Evolutionary conservation across 2,888 invertebrate species (phyloP).

Genomic region (Acleris holmiana): DNA sequence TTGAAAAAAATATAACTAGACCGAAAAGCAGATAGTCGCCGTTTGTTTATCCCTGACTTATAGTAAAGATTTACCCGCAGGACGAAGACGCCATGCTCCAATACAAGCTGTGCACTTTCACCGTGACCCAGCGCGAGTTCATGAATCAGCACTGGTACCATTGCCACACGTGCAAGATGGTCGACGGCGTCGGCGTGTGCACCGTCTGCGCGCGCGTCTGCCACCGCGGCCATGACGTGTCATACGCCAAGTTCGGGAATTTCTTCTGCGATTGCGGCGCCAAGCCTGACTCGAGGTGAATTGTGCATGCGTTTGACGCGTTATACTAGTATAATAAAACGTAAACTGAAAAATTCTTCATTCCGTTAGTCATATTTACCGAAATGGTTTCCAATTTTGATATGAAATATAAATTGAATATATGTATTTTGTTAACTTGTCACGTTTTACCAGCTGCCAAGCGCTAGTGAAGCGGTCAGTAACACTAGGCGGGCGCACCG

Average conservation of each 20-base stretch:
- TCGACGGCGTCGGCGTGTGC: slow-evolving; percentile 99
- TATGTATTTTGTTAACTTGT: not conserved
- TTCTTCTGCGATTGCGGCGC: slow-evolving; percentile 99
- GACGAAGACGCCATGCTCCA: slow-evolving; percentile 94
- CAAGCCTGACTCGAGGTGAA: slow-evolving; percentile 90
- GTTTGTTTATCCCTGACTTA: no score
- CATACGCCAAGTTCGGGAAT: slow-evolving; percentile 98
- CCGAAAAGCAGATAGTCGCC: no score
- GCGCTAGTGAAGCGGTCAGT: slow-evolving; percentile 76
- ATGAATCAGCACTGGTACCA: slow-evolving; percentile 99
- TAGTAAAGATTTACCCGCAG: slow-evolving; percentile 52
- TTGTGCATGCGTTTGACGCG: no score
- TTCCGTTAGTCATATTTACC: no score
- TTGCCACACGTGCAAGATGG: slow-evolving; percentile 99
- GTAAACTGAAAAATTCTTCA: no score
- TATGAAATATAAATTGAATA: no score
- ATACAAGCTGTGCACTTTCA: slow-evolving; percentile 97
- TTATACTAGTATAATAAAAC: no score
- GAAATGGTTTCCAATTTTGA: no score
- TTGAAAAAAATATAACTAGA: no score
- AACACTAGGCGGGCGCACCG: slow-evolving; percentile 63
- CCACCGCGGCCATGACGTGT: slow-evolving; percentile 97
- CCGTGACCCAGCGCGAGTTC: slow-evolving; percentile 98
- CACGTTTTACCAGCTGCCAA: slow-evolving; percentile 64
- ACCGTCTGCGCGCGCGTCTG: slow-evolving; percentile 98